Evolutionary conservation across 1,140 invertebrate species (phyloP).

Genomic region (Archivesica marissinica): DNA sequence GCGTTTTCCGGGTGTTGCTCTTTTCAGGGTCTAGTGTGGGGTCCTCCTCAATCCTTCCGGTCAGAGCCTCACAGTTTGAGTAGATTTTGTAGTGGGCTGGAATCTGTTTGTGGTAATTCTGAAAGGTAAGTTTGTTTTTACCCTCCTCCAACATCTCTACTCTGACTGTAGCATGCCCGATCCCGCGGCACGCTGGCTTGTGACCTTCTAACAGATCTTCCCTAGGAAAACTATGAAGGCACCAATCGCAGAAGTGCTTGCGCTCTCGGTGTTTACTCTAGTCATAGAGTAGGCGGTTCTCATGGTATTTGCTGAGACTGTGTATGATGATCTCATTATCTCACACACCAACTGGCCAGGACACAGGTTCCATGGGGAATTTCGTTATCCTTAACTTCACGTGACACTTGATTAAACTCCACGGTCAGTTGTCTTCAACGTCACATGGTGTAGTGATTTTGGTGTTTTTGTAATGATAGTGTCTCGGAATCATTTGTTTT

Average conservation of each 20-base stretch:
- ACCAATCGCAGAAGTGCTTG: conserved; percentile 43
- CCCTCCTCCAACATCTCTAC: background rate
- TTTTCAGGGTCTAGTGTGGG: no score
- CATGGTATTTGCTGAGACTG: conserved; percentile 13
- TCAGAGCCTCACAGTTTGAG: conserved; percentile 14
- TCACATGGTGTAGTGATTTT: no score
- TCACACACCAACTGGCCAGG: no score
- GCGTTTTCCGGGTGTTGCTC: no score
- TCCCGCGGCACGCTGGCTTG: background rate
- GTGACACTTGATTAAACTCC: no score
- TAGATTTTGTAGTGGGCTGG: background rate
- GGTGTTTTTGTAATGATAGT: no score
- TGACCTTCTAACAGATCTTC: background rate
- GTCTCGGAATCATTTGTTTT: no score
- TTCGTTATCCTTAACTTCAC: no score
- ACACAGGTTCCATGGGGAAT: no score
- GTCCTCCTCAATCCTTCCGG: conserved; percentile 53
- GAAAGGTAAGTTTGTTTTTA: background rate
- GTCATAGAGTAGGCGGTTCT: conserved; percentile 34
- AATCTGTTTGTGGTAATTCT: background rate
- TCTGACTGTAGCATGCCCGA: background rate
- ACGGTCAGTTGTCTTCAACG: no score
- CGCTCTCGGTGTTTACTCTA: conserved; percentile 12
- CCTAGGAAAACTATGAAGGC: background rate
- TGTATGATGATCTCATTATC: conserved; percentile 29